Conservation (phyloP, 2,113 vertebrate species). For the Coregonus clupeaformis region DNA sequence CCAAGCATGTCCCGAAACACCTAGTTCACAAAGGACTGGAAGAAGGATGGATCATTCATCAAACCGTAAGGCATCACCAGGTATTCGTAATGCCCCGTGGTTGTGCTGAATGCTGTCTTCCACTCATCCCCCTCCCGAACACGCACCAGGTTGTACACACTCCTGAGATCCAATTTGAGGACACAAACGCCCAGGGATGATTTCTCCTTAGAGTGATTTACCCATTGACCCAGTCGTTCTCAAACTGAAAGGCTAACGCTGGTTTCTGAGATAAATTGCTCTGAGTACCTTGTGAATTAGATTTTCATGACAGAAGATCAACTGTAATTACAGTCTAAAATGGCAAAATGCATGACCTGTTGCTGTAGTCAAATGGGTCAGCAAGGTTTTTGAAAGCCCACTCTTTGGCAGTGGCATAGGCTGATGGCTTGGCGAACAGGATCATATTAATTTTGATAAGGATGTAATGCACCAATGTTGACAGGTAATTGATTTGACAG, state of each 20-base stretch:
- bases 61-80: too few species aligned
- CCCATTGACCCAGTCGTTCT: constrained; percentile 5
- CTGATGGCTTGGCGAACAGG: constrained; percentile 1
- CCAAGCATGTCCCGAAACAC: too few species aligned
- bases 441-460: neutral
- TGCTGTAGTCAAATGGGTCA: constrained; percentile 16
- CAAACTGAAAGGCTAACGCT: neutral
- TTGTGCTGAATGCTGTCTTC: too few species aligned
- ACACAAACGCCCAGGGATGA: neutral
- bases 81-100: too few species aligned
- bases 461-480: neutral
- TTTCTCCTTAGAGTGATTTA: neutral
- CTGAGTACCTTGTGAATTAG: neutral
- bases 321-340: constrained; percentile 20
- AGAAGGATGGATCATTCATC: too few species aligned
- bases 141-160: too few species aligned
- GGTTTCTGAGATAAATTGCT: neutral
- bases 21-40: too few species aligned
- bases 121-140: too few species aligned
- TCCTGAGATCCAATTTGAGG: too few species aligned
- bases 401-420: constrained; percentile 2
- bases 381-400: neutral
- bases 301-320: constrained; percentile 13
- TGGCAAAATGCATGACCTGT: constrained; percentile 14
- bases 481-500: neutral